Percentiles rank a stretch among this genome's conserved stretches.
Conservation (phyloP, 2,888 invertebrate species). For the Hymenopus coronatus region DNA sequence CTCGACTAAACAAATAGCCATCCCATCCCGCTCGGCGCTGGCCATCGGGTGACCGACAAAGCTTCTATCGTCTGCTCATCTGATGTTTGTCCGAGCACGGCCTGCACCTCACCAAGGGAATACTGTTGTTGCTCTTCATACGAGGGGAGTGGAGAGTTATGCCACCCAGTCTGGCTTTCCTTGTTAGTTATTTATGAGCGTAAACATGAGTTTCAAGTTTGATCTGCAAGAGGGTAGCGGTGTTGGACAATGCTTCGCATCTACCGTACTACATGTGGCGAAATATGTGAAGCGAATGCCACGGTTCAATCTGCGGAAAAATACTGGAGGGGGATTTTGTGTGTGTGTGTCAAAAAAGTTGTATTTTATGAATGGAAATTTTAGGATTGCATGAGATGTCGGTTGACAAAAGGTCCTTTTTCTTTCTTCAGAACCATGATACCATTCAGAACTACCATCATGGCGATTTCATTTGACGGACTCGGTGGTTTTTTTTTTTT, state of each 20-base stretch:
- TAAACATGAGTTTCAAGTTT: conserved; percentile 14
- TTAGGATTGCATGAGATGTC: neutral
- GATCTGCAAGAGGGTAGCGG: neutral
- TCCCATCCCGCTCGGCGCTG: neutral
- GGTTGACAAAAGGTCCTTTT: neutral
- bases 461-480: neutral
- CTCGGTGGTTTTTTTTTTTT: neutral
- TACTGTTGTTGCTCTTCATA: conserved; percentile 13
- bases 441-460: neutral
- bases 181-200: conserved; percentile 22
- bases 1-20: conserved; percentile 6
- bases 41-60: neutral
- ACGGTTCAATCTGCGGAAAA: neutral
- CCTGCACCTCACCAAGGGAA: conserved; percentile 5
- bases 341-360: neutral
- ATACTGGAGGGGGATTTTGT: neutral
- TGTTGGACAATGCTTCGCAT: neutral
- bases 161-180: conserved; percentile 8
- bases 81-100: neutral
- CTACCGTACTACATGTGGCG: neutral
- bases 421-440: neutral
- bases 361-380: conserved; percentile 10
- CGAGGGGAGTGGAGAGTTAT: neutral
- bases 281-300: conserved; percentile 1
- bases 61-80: neutral